Conservation (phyloP, 2,797 vertebrate species). For the Brotula barbata region DNA sequence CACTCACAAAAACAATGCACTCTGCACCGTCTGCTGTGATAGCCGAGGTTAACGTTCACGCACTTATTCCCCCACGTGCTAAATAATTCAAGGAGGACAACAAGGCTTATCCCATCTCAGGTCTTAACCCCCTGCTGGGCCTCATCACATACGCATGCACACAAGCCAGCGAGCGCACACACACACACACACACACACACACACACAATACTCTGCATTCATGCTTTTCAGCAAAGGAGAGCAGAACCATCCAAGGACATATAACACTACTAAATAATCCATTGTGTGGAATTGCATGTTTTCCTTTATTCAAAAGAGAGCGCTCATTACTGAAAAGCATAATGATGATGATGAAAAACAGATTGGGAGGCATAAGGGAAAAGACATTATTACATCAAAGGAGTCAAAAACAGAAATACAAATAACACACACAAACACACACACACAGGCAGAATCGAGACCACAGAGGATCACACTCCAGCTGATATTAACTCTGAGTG, state of each 20-base stretch:
- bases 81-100: conserved; percentile 77
- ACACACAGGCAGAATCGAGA: conserved; percentile 24
- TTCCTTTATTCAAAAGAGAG: conserved; percentile 64
- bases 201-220: conserved; percentile 22
- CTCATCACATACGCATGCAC: conserved; percentile 22
- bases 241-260: conserved; percentile 59
- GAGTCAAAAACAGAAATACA: conserved; percentile 46
- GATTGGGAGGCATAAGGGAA: conserved; percentile 61
- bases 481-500: conserved; percentile 33
- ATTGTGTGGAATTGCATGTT: conserved; percentile 62
- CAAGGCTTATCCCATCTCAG: conserved; percentile 64
- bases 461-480: conserved; percentile 31
- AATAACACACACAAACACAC: neutral
- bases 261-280: conserved; percentile 65
- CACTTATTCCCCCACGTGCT: conserved; percentile 50
- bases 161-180: conserved; percentile 11
- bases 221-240: conserved; percentile 44
- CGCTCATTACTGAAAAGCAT: conserved; percentile 72
- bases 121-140: conserved; percentile 64
- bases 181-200: conserved; percentile 11
- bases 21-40: conserved; percentile 26
- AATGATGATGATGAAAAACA: conserved; percentile 68
- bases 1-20: conserved; percentile 5
- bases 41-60: conserved; percentile 40
- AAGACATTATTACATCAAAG: conserved; percentile 71